phyloP scores from a whole-genome alignment of 2,888 invertebrate genomes.

The Ophion ellenae region DNA sequence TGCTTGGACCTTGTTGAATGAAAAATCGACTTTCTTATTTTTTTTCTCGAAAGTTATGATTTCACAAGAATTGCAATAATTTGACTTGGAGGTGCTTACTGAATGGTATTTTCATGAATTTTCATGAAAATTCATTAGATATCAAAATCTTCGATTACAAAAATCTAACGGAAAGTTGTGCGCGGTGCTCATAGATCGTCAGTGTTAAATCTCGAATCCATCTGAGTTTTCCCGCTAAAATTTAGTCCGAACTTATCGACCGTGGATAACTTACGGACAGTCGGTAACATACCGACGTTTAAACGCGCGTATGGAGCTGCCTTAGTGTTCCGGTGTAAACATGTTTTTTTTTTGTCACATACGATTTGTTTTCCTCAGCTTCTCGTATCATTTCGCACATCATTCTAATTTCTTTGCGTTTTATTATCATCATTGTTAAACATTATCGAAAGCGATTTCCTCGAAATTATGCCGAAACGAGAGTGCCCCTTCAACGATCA shows the following conservation, averaged over 20 bases:
- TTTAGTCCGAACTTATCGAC: background rate
- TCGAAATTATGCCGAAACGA: constrained; percentile 76
- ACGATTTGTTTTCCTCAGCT: constrained; percentile 16
- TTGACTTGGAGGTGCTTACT: no score
- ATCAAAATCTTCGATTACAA: no score
- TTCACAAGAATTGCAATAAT: no score
- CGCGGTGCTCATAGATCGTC: background rate
- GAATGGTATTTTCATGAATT: no score
- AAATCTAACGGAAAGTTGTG: no score
- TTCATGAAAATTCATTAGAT: no score
- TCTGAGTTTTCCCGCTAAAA: background rate
- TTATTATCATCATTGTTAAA: background rate
- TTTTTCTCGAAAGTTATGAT: no score
- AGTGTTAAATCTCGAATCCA: background rate
- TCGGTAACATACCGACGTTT: background rate
- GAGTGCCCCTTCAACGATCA: constrained; percentile 76
- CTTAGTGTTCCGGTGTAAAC: constrained; percentile 1
- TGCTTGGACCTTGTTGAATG: no score
- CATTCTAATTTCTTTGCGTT: background rate
- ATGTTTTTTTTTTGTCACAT: constrained; percentile 8
- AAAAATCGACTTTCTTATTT: no score
- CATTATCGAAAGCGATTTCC: background rate
- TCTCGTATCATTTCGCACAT: constrained; percentile 1
- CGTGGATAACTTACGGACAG: background rate
- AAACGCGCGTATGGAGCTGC: background rate